Evolutionary conservation across 2,797 vertebrate species (phyloP).

Genomic region (Sebastes cheni): DNA sequence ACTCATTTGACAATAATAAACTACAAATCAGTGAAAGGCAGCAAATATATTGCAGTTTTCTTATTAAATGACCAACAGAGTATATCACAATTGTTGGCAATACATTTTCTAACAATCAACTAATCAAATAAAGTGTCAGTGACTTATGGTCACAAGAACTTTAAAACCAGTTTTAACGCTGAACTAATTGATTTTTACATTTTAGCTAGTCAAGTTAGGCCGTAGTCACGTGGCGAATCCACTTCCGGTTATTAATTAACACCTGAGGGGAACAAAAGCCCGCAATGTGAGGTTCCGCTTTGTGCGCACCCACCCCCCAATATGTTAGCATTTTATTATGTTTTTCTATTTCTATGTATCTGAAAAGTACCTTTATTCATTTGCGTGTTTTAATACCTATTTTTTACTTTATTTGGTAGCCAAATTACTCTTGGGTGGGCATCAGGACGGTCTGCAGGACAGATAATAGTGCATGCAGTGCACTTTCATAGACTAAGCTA

Average conservation of each 20-base stretch:
- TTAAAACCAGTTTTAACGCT: background rate
- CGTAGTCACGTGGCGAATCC: fast-evolving
- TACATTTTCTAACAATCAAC: background rate
- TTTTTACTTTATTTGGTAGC: background rate
- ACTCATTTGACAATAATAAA: background rate
- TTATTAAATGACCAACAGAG: background rate
- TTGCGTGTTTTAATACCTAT: background rate
- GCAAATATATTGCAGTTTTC: background rate
- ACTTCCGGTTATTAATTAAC: background rate
- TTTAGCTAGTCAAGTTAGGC: too few relatives aligned
- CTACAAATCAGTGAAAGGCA: background rate
- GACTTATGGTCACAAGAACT: background rate
- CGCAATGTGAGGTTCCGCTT: background rate
- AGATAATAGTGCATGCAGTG: too few relatives aligned
- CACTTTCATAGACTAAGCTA: too few relatives aligned
- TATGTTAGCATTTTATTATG: background rate
- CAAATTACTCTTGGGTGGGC: background rate
- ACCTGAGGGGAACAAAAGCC: background rate
- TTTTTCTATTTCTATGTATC: background rate
- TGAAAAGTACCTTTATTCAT: background rate
- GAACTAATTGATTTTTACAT: background rate
- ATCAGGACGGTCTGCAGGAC: background rate
- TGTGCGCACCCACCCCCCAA: too few relatives aligned
- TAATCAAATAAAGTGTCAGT: background rate
- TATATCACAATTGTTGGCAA: background rate